phyloP scores from a whole-genome alignment of 2,113 vertebrate genomes.

The Bungarus multicinctus region DNA sequence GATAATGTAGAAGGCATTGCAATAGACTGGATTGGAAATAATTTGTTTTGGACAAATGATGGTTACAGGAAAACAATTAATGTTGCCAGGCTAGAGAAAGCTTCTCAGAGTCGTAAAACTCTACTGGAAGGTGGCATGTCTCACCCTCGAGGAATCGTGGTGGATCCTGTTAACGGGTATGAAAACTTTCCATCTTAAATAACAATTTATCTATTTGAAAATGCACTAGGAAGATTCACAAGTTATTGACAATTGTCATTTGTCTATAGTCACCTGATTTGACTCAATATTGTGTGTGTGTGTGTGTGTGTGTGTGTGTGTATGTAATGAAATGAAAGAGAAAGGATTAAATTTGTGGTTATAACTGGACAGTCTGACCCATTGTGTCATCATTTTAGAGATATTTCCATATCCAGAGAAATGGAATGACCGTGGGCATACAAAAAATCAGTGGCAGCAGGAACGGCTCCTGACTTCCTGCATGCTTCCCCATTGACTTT shows the following conservation, averaged over 20 bases:
- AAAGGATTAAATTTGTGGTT: not conserved
- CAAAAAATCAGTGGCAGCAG: not conserved
- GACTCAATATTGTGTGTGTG: not conserved
- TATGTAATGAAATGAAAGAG: not conserved
- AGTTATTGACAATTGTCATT: not conserved
- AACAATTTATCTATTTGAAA: not conserved
- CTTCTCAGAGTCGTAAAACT: slow-evolving; percentile 91
- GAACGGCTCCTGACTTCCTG: not conserved
- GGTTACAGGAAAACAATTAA: slow-evolving; percentile 95
- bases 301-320: not conserved
- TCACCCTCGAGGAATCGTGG: slow-evolving; percentile 93
- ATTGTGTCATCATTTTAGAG: not conserved
- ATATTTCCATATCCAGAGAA: not conserved
- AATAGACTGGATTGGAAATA: slow-evolving; percentile 98
- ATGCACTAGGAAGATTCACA: not conserved
- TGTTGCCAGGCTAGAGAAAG: slow-evolving; percentile 88
- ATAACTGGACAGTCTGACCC: not conserved
- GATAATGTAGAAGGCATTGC: slow-evolving; percentile 98
- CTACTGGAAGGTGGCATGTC: slow-evolving; percentile 96
- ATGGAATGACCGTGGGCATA: not conserved
- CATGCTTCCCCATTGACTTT: not conserved
- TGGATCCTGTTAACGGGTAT: slow-evolving; percentile 94
- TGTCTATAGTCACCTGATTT: not conserved
- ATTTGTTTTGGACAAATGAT: slow-evolving; percentile 97
- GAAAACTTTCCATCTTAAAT: not conserved